Percentiles rank a stretch among this genome's conserved stretches.
Evolutionary conservation across 2,888 invertebrate species (phyloP).

Genomic region (Volucella inanis): DNA sequence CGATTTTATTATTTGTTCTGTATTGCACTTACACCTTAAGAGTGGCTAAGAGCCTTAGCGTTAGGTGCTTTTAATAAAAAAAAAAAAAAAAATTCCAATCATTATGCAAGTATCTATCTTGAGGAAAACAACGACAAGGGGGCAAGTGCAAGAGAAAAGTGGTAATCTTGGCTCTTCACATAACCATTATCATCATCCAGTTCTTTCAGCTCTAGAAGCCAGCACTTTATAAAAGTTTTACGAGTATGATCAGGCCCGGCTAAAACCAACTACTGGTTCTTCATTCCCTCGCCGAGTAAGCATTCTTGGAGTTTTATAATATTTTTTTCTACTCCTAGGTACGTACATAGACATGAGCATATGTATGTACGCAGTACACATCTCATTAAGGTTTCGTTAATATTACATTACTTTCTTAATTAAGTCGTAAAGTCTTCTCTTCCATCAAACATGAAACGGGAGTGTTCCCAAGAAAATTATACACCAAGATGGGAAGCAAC

Average conservation of each 20-base stretch:
- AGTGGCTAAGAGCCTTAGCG: constrained; percentile 19
- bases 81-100: constrained; percentile 18
- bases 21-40: constrained; percentile 41
- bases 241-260: constrained; percentile 3
- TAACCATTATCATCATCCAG: constrained; percentile 21
- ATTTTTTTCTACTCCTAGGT: constrained; percentile 14
- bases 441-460: constrained; percentile 69
- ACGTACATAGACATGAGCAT: neutral
- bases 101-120: constrained; percentile 52
- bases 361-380: constrained; percentile 5
- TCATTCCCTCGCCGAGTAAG: neutral
- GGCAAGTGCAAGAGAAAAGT: neutral
- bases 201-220: constrained; percentile 1
- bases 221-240: constrained; percentile 12
- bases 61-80: constrained; percentile 39
- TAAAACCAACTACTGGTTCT: constrained; percentile 38
- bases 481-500: constrained; percentile 26
- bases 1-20: constrained; percentile 21
- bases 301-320: constrained; percentile 9
- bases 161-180: constrained; percentile 31
- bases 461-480: constrained; percentile 66
- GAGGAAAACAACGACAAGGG: constrained; percentile 2
- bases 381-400: constrained; percentile 71
- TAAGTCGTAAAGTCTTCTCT: constrained; percentile 65
- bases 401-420: constrained; percentile 71